A percentile compares a stretch with the other conserved stretches of the same genome.
These are phyloP conservation scores for Peromyscus eremicus DNA, from an alignment of 2,797 vertebrate species.

Conservation along the genomic window DNA sequence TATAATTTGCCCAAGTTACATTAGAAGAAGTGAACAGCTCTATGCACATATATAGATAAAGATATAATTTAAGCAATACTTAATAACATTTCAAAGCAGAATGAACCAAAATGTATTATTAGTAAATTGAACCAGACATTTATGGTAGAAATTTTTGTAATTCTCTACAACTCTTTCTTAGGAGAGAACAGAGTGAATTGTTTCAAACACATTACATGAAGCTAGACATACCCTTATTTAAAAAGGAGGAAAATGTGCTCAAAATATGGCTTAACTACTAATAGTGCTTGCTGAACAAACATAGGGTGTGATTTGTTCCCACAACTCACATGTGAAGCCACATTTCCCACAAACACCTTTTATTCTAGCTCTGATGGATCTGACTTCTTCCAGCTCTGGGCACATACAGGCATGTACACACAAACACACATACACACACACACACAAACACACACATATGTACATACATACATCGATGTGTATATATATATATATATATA, in stretches of 20 bases:
- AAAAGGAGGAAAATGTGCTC: neutral
- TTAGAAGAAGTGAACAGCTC: neutral
- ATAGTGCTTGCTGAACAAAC: neutral
- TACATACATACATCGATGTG: too few relatives aligned
- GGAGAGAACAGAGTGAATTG: neutral
- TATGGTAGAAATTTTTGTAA: neutral
- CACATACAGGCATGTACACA: neutral
- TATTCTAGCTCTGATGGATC: neutral
- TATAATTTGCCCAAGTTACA: neutral
- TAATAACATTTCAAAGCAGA: neutral
- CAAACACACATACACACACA: neutral
- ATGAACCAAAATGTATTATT: neutral
- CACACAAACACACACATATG: neutral
- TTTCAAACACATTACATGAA: neutral
- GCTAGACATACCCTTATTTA: neutral
- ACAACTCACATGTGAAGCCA: neutral
- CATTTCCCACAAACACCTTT: accelerated
- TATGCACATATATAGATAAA: neutral
- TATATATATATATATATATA: too few relatives aligned
- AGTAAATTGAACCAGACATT: neutral
- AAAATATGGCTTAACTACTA: neutral
- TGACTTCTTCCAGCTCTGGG: neutral
- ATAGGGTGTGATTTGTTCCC: neutral
- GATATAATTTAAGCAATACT: neutral
- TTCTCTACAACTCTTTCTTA: neutral